Percentiles rank a stretch among this genome's conserved stretches.
These are phyloP conservation scores for Stegodyphus mimosarum DNA, from an alignment of 1,140 invertebrate species.

Conservation along the genomic window DNA sequence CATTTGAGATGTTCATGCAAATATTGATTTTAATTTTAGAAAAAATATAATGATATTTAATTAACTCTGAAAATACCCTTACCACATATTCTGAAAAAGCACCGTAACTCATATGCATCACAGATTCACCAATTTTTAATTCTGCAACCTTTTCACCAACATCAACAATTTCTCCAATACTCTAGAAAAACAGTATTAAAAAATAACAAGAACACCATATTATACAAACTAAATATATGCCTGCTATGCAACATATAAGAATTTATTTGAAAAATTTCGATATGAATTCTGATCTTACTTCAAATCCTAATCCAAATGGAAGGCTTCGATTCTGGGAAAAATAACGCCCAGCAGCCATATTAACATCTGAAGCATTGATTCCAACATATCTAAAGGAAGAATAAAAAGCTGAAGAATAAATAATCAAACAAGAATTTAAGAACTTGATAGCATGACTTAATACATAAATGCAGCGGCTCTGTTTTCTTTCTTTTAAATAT, in stretches of 20 bases:
- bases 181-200: slow-evolving; percentile 10
- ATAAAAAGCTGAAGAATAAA: not conserved
- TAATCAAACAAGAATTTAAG: not conserved
- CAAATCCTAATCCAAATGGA: slow-evolving; percentile 60
- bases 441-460: no score
- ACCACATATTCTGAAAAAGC: slow-evolving; percentile 54
- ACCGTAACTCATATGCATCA: slow-evolving; percentile 37
- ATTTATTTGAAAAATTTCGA: not conserved
- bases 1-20: no score
- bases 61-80: not conserved
- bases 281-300: slow-evolving; percentile 32
- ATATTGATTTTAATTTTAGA: no score
- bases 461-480: not conserved
- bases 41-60: no score
- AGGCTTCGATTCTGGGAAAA: slow-evolving; percentile 2
- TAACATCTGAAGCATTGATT: slow-evolving; percentile 62
- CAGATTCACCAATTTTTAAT: slow-evolving; percentile 28
- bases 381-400: slow-evolving; percentile 41
- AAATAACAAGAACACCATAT: not conserved
- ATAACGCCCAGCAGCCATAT: slow-evolving; percentile 55
- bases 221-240: not conserved
- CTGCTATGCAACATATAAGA: not conserved
- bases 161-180: slow-evolving; percentile 48
- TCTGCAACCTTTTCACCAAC: slow-evolving; percentile 48
- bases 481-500: not conserved